Evolutionary conservation across 2,797 vertebrate genomes (phyloP).

Genomic region (Acanthis flammea): DNA sequence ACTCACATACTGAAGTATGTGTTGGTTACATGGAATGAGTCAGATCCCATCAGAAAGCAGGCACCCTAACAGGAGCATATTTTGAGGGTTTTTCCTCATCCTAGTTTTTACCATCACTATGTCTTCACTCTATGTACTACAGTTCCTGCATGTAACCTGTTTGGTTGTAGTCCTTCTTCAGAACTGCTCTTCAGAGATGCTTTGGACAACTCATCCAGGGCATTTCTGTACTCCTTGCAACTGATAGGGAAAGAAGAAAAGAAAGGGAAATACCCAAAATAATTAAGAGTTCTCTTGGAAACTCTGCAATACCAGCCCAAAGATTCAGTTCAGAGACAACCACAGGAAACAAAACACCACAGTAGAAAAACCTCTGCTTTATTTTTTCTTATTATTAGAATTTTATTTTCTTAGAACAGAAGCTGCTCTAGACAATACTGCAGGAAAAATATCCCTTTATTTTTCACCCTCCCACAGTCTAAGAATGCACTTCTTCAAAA

Average conservation of each 20-base stretch:
- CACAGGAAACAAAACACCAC: not conserved
- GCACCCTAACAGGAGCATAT: not conserved
- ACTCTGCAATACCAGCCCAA: not conserved
- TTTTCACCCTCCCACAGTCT: not conserved
- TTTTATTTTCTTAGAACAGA: not conserved
- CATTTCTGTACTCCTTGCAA: constrained; percentile 96
- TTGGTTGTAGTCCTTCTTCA: constrained; percentile 81
- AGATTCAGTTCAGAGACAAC: not conserved
- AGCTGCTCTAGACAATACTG: not conserved
- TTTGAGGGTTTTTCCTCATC: not conserved
- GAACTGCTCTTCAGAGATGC: constrained; percentile 70
- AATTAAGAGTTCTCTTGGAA: not conserved
- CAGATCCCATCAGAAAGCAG: not conserved
- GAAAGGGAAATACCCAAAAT: not conserved
- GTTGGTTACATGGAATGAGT: not conserved
- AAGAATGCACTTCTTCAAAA: not conserved
- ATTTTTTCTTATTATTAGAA: not conserved
- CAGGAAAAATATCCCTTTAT: not conserved
- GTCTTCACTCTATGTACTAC: not conserved
- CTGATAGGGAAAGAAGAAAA: constrained; percentile 61
- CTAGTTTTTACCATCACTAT: not conserved
- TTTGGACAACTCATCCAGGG: constrained; percentile 91
- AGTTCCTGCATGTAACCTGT: constrained; percentile 73
- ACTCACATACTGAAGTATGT: not conserved
- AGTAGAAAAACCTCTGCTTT: not conserved